Evolutionary conservation across 2,797 vertebrate species (phyloP).

Genomic region (Schizothorax lantsangensis): DNA sequence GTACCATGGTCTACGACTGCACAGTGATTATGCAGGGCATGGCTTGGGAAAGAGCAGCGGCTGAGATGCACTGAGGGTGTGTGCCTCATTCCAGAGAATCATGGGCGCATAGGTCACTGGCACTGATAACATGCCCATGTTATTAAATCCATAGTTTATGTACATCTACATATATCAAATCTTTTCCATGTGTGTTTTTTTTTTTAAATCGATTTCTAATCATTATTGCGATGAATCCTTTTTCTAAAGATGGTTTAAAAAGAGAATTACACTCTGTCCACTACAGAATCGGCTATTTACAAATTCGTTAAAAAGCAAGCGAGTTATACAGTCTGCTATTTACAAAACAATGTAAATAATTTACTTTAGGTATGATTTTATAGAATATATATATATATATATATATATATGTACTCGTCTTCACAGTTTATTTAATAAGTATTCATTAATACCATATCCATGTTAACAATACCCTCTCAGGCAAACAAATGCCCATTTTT

Average conservation of each 20-base stretch:
- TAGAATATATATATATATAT: constrained; percentile 98
- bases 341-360: constrained; percentile 91
- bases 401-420: constrained; percentile 95
- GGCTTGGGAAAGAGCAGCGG: constrained; percentile 40
- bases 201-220: constrained; percentile 83
- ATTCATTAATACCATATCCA: constrained; percentile 72
- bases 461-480: constrained; percentile 69
- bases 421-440: constrained; percentile 86
- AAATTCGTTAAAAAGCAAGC: constrained; percentile 98
- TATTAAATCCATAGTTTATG: constrained; percentile 81
- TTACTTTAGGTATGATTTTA: constrained; percentile 81
- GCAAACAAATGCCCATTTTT: constrained; percentile 64
- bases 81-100: constrained; percentile 75
- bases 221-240: constrained; percentile 97
- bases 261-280: constrained; percentile 86
- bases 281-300: constrained; percentile 89
- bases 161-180: constrained; percentile 78
- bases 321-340: constrained; percentile 88
- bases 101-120: constrained; percentile 65
- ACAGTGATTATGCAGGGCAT: constrained; percentile 64
- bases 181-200: constrained; percentile 65
- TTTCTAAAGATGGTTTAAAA: constrained; percentile 94
- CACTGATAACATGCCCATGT: constrained; percentile 76
- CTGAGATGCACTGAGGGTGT: constrained; percentile 72
- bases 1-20: constrained; percentile 65